These are phyloP conservation scores for Pseudochromis fuscus DNA, from an alignment of 2,797 vertebrate genomes.

Conservation along the genomic window DNA sequence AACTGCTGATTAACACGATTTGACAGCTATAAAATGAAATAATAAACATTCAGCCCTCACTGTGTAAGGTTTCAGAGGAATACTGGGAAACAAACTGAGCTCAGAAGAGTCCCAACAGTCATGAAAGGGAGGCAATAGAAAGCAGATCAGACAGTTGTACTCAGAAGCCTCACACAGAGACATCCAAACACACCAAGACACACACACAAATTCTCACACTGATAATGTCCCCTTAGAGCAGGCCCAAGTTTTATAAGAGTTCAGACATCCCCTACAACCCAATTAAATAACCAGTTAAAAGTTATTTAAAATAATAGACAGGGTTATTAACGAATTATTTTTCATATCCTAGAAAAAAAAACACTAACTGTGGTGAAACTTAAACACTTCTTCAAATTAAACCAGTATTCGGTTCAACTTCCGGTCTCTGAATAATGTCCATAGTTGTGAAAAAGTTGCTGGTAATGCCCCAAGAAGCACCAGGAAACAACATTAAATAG, in stretches of 20 bases:
- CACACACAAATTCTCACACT: conserved; percentile 43
- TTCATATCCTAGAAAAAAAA: too few relatives aligned
- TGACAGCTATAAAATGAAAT: conserved; percentile 42
- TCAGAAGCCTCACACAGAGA: conserved; percentile 33
- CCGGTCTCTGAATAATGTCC: too few relatives aligned
- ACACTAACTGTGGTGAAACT: too few relatives aligned
- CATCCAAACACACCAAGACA: conserved; percentile 10
- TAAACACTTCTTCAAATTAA: too few relatives aligned
- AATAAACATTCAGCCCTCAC: conserved; percentile 46
- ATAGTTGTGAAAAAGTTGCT: too few relatives aligned
- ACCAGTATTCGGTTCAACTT: too few relatives aligned
- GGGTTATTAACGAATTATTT: too few relatives aligned
- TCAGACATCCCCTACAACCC: too few relatives aligned
- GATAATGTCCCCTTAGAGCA: conserved; percentile 58
- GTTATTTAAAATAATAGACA: too few relatives aligned
- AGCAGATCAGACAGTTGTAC: conserved; percentile 59
- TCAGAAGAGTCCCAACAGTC: conserved; percentile 42
- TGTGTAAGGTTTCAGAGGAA: conserved; percentile 36
- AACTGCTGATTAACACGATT: conserved; percentile 52
- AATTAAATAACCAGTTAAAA: too few relatives aligned
- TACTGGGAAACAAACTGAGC: conserved; percentile 17
- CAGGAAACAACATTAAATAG: too few relatives aligned
- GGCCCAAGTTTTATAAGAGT: conserved; percentile 31
- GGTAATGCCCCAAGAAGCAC: too few relatives aligned
- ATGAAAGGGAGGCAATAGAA: conserved; percentile 56